These are phyloP conservation scores for Pachymerium ferrugineum DNA, from an alignment of 2,888 invertebrate genomes.

Conservation along the genomic window DNA sequence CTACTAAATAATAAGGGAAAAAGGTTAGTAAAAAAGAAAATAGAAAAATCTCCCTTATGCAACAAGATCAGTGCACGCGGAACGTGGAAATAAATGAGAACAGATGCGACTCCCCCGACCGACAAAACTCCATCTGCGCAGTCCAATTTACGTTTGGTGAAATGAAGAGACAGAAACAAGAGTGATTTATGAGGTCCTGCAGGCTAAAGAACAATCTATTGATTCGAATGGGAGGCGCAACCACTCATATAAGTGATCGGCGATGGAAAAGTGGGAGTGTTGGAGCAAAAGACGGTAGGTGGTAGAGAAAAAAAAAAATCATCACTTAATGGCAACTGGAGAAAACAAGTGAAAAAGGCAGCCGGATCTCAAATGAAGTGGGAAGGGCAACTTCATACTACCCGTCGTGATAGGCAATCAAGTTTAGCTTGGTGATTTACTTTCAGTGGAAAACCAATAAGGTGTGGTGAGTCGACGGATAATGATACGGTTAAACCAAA, in stretches of 20 bases:
- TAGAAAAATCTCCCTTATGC: background rate
- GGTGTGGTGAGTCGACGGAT: background rate
- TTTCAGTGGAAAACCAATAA: background rate
- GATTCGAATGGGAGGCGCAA: slow-evolving; percentile 2
- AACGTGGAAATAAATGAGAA: background rate
- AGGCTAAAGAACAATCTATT: slow-evolving; percentile 6
- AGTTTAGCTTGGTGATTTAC: background rate
- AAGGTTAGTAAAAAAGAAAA: background rate
- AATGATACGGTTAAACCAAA: background rate
- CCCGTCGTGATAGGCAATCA: slow-evolving; percentile 2
- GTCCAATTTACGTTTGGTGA: background rate
- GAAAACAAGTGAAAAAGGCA: slow-evolving; percentile 20
- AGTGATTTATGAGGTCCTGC: slow-evolving; percentile 6
- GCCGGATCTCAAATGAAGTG: background rate
- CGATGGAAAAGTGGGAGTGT: background rate
- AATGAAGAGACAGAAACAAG: slow-evolving; percentile 1
- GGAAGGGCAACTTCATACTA: background rate
- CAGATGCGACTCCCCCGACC: background rate
- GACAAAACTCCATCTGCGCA: slow-evolving; percentile 11
- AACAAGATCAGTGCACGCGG: too few species aligned
- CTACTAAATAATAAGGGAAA: background rate
- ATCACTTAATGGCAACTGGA: background rate
- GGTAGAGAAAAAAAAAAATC: slow-evolving; percentile 14
- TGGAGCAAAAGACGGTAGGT: background rate
- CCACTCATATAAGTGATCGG: slow-evolving; percentile 17